A percentile compares a stretch with the other conserved stretches of the same genome.
phyloP scores from a whole-genome alignment of 35 echinoderm and acorn worm genomes.

The Eucidaris tribuloides region DNA sequence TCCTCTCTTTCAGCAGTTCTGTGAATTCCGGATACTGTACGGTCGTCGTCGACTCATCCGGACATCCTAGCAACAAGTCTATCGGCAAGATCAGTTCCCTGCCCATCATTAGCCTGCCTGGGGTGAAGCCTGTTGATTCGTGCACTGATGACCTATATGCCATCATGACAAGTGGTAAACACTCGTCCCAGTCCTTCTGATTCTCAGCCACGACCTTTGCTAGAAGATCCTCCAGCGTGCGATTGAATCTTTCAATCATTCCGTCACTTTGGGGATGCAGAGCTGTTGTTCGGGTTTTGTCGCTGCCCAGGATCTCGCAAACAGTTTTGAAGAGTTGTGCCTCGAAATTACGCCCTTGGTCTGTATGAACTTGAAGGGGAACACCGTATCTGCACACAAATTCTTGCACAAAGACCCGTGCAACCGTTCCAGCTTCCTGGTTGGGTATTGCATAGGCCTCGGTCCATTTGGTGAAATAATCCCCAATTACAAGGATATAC shows the following conservation, averaged over 20 bases:
- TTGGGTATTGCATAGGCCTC: conserved; percentile 69
- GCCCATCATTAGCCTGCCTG: conserved; percentile 49
- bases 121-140: conserved; percentile 36
- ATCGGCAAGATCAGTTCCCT: conserved; percentile 49
- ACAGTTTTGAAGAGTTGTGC: conserved; percentile 27
- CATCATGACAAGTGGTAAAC: conserved; percentile 46
- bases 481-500: conserved; percentile 57
- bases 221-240: conserved; percentile 12
- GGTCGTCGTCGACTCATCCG: no score
- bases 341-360: conserved; percentile 66
- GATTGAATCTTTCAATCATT: conserved; percentile 47
- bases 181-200: conserved; percentile 49
- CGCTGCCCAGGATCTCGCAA: conserved; percentile 35
- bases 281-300: conserved; percentile 58
- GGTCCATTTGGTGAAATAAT: conserved; percentile 79
- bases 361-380: conserved; percentile 31
- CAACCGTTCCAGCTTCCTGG: conserved; percentile 46
- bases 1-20: background rate
- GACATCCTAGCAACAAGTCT: conserved; percentile 15
- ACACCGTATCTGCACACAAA: conserved; percentile 51
- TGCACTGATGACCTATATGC: conserved; percentile 43
- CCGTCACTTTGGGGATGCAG: conserved; percentile 39
- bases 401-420: conserved; percentile 29
- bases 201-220: conserved; percentile 4
- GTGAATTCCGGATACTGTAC: background rate